phyloP scores from a whole-genome alignment of 2,113 vertebrate species.

The Peucedramus taeniatus region DNA sequence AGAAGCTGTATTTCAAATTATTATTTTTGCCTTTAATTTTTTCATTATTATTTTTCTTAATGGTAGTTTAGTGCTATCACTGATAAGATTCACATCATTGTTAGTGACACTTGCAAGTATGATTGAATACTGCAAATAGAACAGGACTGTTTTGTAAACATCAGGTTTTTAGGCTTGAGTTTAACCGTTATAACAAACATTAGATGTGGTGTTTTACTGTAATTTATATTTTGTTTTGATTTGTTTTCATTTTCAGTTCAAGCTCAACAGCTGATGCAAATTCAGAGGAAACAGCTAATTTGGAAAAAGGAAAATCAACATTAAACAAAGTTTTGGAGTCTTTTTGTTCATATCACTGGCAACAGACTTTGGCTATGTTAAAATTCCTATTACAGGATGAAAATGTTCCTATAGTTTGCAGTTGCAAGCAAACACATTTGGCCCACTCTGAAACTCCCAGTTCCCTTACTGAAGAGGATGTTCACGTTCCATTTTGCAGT shows the following conservation, averaged over 20 bases:
- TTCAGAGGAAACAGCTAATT: conserved; percentile 79
- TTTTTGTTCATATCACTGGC: conserved; percentile 82
- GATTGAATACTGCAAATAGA: background rate
- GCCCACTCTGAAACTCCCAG: conserved; percentile 65
- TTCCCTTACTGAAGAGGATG: conserved; percentile 67
- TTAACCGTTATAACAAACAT: conserved; percentile 60
- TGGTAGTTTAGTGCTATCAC: background rate
- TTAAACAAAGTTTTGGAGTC: conserved; percentile 84
- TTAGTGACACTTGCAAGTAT: background rate
- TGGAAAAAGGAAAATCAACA: conserved; percentile 77
- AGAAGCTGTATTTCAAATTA: background rate
- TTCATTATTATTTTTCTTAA: background rate
- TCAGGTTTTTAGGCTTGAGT: conserved; percentile 29
- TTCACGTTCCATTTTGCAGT: conserved; percentile 66
- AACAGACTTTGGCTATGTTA: conserved; percentile 81
- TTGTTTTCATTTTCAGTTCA: conserved; percentile 84
- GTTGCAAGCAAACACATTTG: conserved; percentile 62
- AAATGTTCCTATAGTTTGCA: conserved; percentile 63
- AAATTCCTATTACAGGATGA: conserved; percentile 79
- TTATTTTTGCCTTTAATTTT: background rate
- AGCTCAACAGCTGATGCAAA: conserved; percentile 77
- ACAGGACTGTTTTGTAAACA: background rate
- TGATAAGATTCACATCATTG: background rate
- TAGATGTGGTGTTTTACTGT: conserved; percentile 70
- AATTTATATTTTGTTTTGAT: conserved; percentile 84